These are phyloP conservation scores for Athene noctua DNA, from an alignment of 2,113 vertebrate species.

Conservation along the genomic window DNA sequence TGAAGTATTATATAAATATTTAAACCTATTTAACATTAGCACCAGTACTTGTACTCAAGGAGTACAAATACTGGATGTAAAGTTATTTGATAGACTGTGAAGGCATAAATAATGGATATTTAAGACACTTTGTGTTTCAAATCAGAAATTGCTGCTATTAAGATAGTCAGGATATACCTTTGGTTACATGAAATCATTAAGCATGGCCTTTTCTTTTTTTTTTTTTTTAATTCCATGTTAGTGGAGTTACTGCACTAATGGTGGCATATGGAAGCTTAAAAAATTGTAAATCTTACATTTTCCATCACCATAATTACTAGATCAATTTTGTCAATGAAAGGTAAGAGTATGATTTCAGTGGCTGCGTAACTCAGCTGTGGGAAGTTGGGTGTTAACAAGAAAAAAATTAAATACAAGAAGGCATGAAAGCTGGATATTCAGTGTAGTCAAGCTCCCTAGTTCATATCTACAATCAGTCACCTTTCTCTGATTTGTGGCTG, in stretches of 20 bases:
- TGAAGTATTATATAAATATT: slow-evolving; percentile 30
- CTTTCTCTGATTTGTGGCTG: not conserved
- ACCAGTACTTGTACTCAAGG: not conserved
- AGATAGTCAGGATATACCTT: not conserved
- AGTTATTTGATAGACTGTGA: not conserved
- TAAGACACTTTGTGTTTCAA: not conserved
- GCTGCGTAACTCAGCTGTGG: not conserved
- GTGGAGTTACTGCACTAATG: not conserved
- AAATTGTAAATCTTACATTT: not conserved
- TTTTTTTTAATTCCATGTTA: not conserved
- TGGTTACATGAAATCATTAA: not conserved
- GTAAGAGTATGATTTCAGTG: not conserved
- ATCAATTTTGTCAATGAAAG: not conserved
- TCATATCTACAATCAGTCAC: not conserved
- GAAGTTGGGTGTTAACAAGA: not conserved
- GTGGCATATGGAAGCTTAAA: not conserved
- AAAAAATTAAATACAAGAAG: not conserved
- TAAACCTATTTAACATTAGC: not conserved
- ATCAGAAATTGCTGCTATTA: not conserved
- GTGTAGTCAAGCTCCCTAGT: not conserved
- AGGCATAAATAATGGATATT: slow-evolving; percentile 12
- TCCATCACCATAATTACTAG: not conserved
- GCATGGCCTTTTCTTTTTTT: not conserved
- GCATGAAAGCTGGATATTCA: not conserved
- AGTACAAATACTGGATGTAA: not conserved